These are phyloP conservation scores for Diprion similis DNA, from an alignment of 1,140 invertebrate genomes.

Conservation along the genomic window DNA sequence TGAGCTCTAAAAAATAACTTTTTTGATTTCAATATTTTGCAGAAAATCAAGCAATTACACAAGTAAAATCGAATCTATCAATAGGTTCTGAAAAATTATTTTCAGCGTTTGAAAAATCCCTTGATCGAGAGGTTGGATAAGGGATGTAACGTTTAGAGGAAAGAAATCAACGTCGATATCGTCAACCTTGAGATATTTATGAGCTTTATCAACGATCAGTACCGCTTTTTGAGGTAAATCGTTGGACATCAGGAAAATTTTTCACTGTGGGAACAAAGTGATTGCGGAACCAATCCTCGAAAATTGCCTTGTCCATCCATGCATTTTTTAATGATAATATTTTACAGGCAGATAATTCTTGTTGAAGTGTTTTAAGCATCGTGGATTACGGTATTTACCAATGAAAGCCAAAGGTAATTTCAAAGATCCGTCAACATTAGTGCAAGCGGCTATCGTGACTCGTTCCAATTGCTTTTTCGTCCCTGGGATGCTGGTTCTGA, in stretches of 20 bases:
- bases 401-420: constrained; percentile 35
- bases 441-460: constrained; percentile 27
- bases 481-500: constrained; percentile 1
- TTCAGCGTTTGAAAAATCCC: constrained; percentile 27
- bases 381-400: constrained; percentile 37
- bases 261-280: constrained; percentile 44
- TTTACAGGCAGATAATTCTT: constrained; percentile 27
- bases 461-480: constrained; percentile 29
- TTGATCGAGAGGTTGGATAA: constrained; percentile 51
- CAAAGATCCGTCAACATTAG: constrained; percentile 30
- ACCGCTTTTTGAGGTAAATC: constrained; percentile 35
- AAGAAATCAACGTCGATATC: constrained; percentile 49
- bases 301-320: constrained; percentile 41
- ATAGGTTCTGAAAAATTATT: constrained; percentile 6
- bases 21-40: background rate
- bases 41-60: background rate
- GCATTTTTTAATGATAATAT: constrained; percentile 32
- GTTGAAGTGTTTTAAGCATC: constrained; percentile 36
- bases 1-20: background rate
- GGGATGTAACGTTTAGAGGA: constrained; percentile 50
- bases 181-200: constrained; percentile 28
- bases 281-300: constrained; percentile 42
- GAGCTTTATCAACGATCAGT: constrained; percentile 39
- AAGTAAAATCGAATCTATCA: background rate
- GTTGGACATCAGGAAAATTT: constrained; percentile 31